Evolutionary conservation across 2,113 vertebrate genomes (phyloP).

Genomic region (Campylomormyrus tamandua): DNA sequence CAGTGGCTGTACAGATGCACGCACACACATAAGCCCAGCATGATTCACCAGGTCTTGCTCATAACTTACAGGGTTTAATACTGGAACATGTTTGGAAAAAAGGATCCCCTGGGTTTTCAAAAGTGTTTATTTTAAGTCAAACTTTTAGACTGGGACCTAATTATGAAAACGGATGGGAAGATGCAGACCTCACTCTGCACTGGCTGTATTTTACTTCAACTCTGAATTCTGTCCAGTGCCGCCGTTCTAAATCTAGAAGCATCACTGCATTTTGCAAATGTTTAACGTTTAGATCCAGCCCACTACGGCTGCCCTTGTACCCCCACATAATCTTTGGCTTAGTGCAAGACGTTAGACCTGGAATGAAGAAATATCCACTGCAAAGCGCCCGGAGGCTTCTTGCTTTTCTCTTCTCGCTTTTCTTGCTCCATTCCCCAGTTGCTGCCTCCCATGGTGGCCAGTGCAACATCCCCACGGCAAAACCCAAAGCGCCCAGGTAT

Average conservation of each 20-base stretch:
- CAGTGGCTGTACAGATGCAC: not conserved
- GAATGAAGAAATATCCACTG: not conserved
- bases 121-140: not conserved
- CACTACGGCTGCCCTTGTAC: not conserved
- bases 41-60: not conserved
- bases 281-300: not conserved
- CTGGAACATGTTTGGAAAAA: not conserved
- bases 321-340: not conserved
- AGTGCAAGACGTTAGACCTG: not conserved
- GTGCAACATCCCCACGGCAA: slow-evolving; percentile 50
- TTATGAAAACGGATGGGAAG: not conserved
- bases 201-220: not conserved
- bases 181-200: not conserved
- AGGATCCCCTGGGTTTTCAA: not conserved
- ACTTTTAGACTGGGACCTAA: not conserved
- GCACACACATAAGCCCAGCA: not conserved
- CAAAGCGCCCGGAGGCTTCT: not conserved
- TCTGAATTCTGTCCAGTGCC: not conserved
- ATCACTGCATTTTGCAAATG: not conserved
- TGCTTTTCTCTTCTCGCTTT: too few relatives aligned
- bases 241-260: not conserved
- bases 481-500: not conserved
- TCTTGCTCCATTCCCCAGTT: not conserved
- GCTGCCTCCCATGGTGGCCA: slow-evolving; percentile 22
- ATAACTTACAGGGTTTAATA: not conserved